Evolutionary conservation across 2,888 invertebrate genomes (phyloP).

Genomic region (Orgyia antiqua): DNA sequence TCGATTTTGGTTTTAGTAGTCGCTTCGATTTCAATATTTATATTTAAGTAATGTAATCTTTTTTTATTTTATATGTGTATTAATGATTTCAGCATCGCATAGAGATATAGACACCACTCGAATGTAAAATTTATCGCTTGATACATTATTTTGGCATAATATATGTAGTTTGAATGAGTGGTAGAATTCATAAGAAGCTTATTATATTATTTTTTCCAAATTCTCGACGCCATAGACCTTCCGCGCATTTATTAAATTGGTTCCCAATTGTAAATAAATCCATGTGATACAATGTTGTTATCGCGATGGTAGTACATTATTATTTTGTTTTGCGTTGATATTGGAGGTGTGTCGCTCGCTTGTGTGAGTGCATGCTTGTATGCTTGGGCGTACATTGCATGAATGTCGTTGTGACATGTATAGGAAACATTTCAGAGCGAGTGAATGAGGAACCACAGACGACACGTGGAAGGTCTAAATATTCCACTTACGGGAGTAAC

Average conservation of each 20-base stretch:
- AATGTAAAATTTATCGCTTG: constrained; percentile 57
- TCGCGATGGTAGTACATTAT: constrained; percentile 43
- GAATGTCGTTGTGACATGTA: constrained; percentile 59
- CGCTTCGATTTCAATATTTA: constrained; percentile 56
- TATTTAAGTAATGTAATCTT: constrained; percentile 33
- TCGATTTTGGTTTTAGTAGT: constrained; percentile 57
- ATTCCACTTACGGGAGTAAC: constrained; percentile 90
- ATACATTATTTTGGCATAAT: constrained; percentile 48
- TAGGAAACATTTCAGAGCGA: constrained; percentile 87
- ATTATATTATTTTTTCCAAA: constrained; percentile 50
- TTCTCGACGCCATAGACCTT: constrained; percentile 61
- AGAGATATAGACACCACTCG: constrained; percentile 54
- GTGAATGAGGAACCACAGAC: constrained; percentile 88
- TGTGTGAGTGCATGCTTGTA: constrained; percentile 54
- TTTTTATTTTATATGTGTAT: constrained; percentile 63
- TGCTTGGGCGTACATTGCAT: constrained; percentile 32
- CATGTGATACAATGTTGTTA: constrained; percentile 31
- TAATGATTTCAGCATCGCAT: constrained; percentile 63
- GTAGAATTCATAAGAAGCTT: constrained; percentile 43
- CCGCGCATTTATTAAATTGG: constrained; percentile 62
- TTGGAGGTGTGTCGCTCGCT: constrained; percentile 36
- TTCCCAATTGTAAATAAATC: constrained; percentile 44
- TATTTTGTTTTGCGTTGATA: constrained; percentile 58
- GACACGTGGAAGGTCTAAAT: constrained; percentile 90
- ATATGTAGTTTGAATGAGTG: constrained; percentile 56